A percentile compares a stretch with the other conserved stretches of the same genome.
Conservation (phyloP, 1,140 invertebrate genomes). For the Bombus terrestris region DNA sequence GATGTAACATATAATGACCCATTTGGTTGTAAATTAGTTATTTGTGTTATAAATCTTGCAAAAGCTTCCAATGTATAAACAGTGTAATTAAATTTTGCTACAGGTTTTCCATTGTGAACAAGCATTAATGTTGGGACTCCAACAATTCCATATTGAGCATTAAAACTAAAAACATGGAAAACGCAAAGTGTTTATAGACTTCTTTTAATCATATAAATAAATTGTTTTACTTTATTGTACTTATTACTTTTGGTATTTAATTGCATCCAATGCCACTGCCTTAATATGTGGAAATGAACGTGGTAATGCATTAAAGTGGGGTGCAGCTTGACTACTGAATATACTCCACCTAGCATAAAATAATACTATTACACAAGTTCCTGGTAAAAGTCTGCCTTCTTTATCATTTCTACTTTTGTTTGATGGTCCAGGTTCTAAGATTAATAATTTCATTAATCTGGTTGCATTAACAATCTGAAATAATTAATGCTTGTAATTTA, state of each 20-base stretch:
- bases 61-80: slow-evolving; percentile 91
- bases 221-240: not conserved
- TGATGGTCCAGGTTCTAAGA: slow-evolving; percentile 82
- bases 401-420: slow-evolving; percentile 77
- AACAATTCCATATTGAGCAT: slow-evolving; percentile 96
- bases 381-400: slow-evolving; percentile 81
- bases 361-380: slow-evolving; percentile 91
- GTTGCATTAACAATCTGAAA: slow-evolving; percentile 84
- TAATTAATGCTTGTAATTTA: not conserved
- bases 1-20: slow-evolving; percentile 88
- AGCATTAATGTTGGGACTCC: slow-evolving; percentile 95
- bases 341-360: slow-evolving; percentile 96
- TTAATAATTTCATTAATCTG: slow-evolving; percentile 83
- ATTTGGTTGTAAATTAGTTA: slow-evolving; percentile 88
- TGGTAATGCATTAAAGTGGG: slow-evolving; percentile 94
- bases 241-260: slow-evolving; percentile 89
- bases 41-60: slow-evolving; percentile 90
- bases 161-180: slow-evolving; percentile 85
- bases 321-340: slow-evolving; percentile 94
- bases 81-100: slow-evolving; percentile 93
- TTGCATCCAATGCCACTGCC: slow-evolving; percentile 95
- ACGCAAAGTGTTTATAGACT: not conserved
- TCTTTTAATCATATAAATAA: slow-evolving; percentile 20
- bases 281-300: slow-evolving; percentile 93
- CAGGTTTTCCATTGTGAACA: slow-evolving; percentile 95